Base-by-base conservation (phyloP, 2,888 invertebrate genomes). In the Stictocephala bisonia region DNA sequence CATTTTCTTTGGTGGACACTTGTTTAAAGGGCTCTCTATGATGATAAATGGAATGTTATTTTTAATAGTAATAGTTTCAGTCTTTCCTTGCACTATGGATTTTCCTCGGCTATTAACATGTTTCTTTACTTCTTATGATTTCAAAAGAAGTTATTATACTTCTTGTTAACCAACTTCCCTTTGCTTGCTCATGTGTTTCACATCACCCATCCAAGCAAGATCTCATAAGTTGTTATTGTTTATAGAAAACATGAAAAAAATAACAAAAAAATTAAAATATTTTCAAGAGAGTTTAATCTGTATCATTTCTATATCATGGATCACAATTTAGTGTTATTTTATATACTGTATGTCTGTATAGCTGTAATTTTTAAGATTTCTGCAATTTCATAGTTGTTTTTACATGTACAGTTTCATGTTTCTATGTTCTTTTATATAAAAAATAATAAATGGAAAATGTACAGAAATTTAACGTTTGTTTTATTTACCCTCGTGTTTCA, bases 401-500 rank as follows among this genome's bases (percentile, higher is more conserved):
- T 71, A 71, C 41, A 15, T 71, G 70, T 71, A 71, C 70, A 71
- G 70, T 71, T 71, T 58, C 41, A 71, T 71, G 70, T 71, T 71
- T 58, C 58, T 58, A 58, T 71, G 70, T 71, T 70, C 70, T 70
- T 56, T 70, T 56, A 64, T 64, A 64, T 44, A 64, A 64, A n/a
- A n/a, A 64, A 64, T 64, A 64, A 64, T 64, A 64, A 64, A 64
- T 40, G 40, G 44, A 64, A 56, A 64, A 64, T 64, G 44, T 64
- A 64, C 44, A 64, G 64, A 64, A 44, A 27, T 1, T 15, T 15
- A 31, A 29, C 2, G n/a, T 51, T 51, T 56, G 35, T 6, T 35
- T 6, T 35, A 35, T 35, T 35, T n/a, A n/a, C 35, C 35, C 11
- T 35, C 11, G 35, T 35, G 35, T 35, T 9, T 35, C 35, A 9